A percentile compares a stretch with the other conserved stretches of the same genome.
phyloP scores from a whole-genome alignment of 2,113 vertebrate species.

The Varanus komodoensis region DNA sequence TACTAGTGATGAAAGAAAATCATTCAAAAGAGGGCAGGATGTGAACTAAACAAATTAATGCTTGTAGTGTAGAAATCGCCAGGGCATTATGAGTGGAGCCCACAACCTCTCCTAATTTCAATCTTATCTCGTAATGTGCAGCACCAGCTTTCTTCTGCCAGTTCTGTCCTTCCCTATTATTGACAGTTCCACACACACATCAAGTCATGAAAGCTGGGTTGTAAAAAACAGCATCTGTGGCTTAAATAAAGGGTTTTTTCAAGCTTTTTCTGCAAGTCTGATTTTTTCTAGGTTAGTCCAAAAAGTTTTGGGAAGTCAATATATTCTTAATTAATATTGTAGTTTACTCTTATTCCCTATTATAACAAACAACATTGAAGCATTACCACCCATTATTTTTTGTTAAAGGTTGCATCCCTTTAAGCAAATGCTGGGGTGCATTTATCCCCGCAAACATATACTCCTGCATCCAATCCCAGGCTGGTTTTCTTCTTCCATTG shows the following conservation, averaged over 20 bases:
- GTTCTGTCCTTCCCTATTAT: not conserved
- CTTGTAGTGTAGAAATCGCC: not conserved
- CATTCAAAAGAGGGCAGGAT: not conserved
- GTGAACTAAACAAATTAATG: too few species aligned
- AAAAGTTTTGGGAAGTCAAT: not conserved
- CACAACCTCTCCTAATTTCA: not conserved
- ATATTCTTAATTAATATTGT: not conserved
- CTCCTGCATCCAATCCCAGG: not conserved
- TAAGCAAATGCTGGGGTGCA: not conserved
- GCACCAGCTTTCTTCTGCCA: not conserved
- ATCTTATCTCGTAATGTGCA: too few species aligned
- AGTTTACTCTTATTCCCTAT: not conserved
- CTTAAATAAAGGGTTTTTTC: not conserved
- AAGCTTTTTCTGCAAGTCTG: not conserved
- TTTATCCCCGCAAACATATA: too few species aligned
- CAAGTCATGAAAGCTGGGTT: not conserved
- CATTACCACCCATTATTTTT: too few species aligned
- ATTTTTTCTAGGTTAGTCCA: not conserved
- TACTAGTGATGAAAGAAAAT: not conserved
- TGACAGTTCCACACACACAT: too few species aligned
- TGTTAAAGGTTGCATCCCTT: not conserved
- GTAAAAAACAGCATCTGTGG: not conserved
- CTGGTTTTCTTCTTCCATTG: not conserved
- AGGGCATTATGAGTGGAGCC: not conserved
- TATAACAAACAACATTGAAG: not conserved